Evolutionary conservation across 2,797 vertebrate species (phyloP).

Genomic region (Orestias chungarensis): DNA sequence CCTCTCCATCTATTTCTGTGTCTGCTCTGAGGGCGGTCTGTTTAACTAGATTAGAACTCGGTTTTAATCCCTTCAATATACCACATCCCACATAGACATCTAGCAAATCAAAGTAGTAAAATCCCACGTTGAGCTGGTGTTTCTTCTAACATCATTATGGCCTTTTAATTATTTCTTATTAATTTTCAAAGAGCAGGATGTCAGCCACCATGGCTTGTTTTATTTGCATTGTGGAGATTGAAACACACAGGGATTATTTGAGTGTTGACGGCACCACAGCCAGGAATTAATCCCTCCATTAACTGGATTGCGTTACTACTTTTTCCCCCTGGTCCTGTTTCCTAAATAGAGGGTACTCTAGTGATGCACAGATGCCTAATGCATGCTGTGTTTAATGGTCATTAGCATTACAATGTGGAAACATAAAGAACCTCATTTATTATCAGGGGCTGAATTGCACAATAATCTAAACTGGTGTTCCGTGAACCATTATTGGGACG

Average conservation of each 20-base stretch:
- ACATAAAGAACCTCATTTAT: conserved; percentile 54
- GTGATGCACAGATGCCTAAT: conserved; percentile 54
- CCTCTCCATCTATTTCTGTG: conserved; percentile 47
- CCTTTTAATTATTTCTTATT: conserved; percentile 36
- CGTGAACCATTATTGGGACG: conserved; percentile 50
- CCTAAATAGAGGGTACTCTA: conserved; percentile 59
- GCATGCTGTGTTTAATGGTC: conserved; percentile 65
- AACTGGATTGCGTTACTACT: conserved; percentile 61
- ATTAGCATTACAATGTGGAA: conserved; percentile 54
- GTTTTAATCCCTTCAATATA: conserved; percentile 62
- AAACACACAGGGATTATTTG: conserved; percentile 61
- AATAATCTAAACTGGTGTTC: conserved; percentile 57
- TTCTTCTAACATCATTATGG: conserved; percentile 29
- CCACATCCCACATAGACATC: conserved; percentile 45
- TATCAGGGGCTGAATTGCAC: conserved; percentile 36
- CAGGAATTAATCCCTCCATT: conserved; percentile 71
- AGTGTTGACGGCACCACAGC: conserved; percentile 47
- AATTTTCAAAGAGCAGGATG: conserved; percentile 41
- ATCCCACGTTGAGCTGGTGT: conserved; percentile 26
- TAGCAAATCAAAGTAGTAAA: conserved; percentile 47
- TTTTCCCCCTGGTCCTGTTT: conserved; percentile 52
- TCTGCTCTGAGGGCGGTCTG: conserved; percentile 50
- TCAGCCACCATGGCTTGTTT: conserved; percentile 50
- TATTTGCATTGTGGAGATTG: conserved; percentile 49
- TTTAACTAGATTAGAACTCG: conserved; percentile 65